Evolutionary conservation across 2,797 vertebrate species (phyloP), one percentile per base, ranked within the genome.

Genomic region (Kryptolebias ocellatus): DNA sequence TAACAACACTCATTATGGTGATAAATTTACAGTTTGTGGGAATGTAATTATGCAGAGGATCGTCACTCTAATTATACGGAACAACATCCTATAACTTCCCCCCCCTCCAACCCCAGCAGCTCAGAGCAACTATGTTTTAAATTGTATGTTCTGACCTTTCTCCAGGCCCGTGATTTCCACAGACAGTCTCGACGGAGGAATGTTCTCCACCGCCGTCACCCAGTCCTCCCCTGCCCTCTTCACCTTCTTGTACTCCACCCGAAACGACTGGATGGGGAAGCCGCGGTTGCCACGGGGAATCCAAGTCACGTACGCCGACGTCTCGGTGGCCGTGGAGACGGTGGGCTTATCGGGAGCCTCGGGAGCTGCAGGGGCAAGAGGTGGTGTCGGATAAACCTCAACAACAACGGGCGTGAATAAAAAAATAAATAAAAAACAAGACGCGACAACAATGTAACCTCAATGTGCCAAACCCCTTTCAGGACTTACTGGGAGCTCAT

Each of bases 301-400:
- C 98, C 98, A 99, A 6, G 97, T 98, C 85, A 99, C 98, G 0
- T 97, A 99, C 1, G 97, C 96, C 0, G 98, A 99, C 0, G 96
- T 98, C 84, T 98, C 97, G 0, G 97, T 96, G 0, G 97, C 98
- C 79, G 94, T 96, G 78, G 98, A 98, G 85, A 99, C 96, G 0
- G 98, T 99, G 76, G 98, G 97, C 60, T 96, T 96, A 92, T 99
- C 98, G 0, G 98, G 98, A 60, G 98, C 98, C 90, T 99, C 98
- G 1, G 98, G 98, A 85, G 97, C 98, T 99, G 89, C 6, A 54
- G 55, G 39, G 27, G 16, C 20, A 24, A 28, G 20, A 29, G 29
- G 27, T 0, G 39, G 50, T 45, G 79, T 86, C 67, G 85, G 66
- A 63, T 5, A 42, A 44, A 65, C n/a, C 51, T 61, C n/a, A 51